Evolutionary conservation across 2,113 vertebrate genomes (phyloP).

Genomic region (Gracilinanus agilis): DNA sequence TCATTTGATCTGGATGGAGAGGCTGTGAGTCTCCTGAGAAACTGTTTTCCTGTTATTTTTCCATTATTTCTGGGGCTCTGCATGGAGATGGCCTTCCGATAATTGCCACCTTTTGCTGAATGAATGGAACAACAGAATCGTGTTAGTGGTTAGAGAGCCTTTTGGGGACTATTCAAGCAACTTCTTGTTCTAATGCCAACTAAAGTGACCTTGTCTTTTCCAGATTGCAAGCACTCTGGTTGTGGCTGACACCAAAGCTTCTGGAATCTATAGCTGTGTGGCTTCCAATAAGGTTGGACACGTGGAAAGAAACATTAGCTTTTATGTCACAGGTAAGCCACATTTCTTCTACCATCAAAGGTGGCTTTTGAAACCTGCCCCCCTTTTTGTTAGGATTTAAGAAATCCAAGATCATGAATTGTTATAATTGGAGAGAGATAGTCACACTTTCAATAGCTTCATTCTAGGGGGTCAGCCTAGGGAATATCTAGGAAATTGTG

Average conservation of each 20-base stretch:
- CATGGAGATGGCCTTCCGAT: slow-evolving; percentile 46
- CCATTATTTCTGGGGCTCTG: slow-evolving; percentile 64
- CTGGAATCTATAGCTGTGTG: slow-evolving; percentile 94
- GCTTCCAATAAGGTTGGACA: slow-evolving; percentile 92
- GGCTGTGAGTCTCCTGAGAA: slow-evolving; percentile 74
- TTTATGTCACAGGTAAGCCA: slow-evolving; percentile 95
- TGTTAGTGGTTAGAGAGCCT: not conserved
- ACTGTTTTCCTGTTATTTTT: slow-evolving; percentile 82
- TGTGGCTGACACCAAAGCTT: slow-evolving; percentile 90
- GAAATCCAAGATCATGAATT: not conserved
- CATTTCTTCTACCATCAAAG: rapidly evolving
- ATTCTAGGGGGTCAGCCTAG: slow-evolving; percentile 16
- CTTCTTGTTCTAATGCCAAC: not conserved
- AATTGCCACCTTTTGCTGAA: slow-evolving; percentile 19
- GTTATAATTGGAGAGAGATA: not conserved
- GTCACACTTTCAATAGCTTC: slow-evolving; percentile 21
- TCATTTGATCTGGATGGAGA: slow-evolving; percentile 66
- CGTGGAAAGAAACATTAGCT: slow-evolving; percentile 89
- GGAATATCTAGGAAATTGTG: not conserved
- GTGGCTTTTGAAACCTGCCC: not conserved
- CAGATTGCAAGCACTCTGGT: slow-evolving; percentile 93
- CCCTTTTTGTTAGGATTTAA: not conserved
- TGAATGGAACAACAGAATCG: slow-evolving; percentile 41
- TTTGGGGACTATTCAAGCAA: not conserved
- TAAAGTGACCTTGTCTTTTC: slow-evolving; percentile 78